Percentiles rank a stretch among this genome's conserved stretches.
Conservation (phyloP, 2,797 vertebrate species). For the Siniperca obscura region DNA sequence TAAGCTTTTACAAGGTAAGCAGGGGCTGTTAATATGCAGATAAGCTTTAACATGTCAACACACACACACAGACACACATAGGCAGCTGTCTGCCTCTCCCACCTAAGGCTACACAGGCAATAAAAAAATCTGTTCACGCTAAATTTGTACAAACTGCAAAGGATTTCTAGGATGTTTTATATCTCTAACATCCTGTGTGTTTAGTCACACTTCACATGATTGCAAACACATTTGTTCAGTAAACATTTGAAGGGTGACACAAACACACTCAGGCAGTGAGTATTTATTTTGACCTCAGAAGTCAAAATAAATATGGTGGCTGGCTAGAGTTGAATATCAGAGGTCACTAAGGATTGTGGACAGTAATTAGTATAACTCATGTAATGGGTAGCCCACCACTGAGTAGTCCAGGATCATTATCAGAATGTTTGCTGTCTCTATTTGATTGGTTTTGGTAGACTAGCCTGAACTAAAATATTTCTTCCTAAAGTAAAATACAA, state of each 20-base stretch:
- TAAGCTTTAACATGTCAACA: background rate
- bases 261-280: background rate
- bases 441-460: background rate
- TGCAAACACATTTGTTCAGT: background rate
- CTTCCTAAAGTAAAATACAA: background rate
- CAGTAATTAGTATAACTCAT: background rate
- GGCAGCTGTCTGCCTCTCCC: background rate
- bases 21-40: background rate
- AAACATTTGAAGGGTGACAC: no score
- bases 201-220: background rate
- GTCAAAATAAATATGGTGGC: background rate
- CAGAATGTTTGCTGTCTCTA: background rate
- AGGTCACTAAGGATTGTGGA: background rate
- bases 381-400: background rate
- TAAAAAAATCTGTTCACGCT: background rate
- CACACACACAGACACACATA: background rate
- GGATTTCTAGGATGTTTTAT: background rate
- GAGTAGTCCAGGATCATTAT: background rate
- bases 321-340: background rate
- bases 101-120: background rate
- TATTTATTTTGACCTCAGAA: no score
- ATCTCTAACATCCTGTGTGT: background rate
- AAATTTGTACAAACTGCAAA: background rate
- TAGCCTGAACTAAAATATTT: background rate
- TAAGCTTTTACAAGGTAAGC: constrained; percentile 1